A percentile compares a stretch with the other conserved stretches of the same genome.
These are phyloP conservation scores for Selenia dentaria DNA, from an alignment of 2,888 invertebrate species.

Conservation along the genomic window DNA sequence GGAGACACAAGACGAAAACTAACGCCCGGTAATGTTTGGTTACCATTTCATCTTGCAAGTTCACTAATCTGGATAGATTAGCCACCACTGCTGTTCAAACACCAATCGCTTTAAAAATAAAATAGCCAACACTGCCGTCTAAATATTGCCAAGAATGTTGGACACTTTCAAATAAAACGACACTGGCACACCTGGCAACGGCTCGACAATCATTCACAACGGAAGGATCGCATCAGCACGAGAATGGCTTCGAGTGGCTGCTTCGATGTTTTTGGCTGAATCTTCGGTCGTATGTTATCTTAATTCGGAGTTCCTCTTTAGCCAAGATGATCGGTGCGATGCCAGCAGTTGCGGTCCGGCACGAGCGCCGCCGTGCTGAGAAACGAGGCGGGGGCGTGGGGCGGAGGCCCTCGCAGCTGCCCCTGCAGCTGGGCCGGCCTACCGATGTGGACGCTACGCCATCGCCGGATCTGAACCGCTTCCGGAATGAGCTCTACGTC, in stretches of 20 bases:
- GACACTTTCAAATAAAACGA: too few species aligned
- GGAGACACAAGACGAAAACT: slow-evolving; percentile 1
- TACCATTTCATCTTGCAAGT: too few species aligned
- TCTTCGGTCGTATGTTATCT: slow-evolving; percentile 5
- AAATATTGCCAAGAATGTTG: too few species aligned
- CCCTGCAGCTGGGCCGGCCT: slow-evolving; percentile 86
- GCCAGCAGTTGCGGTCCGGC: slow-evolving; percentile 94
- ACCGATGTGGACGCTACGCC: slow-evolving; percentile 87
- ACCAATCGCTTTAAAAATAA: too few species aligned
- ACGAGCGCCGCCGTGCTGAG: slow-evolving; percentile 90
- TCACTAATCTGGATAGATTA: too few species aligned
- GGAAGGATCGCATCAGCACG: not conserved
- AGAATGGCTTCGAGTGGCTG: slow-evolving; percentile 15
- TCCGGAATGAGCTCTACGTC: slow-evolving; percentile 88
- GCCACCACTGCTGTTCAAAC: too few species aligned
- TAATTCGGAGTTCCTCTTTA: slow-evolving; percentile 41
- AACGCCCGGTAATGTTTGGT: not conserved
- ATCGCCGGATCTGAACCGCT: slow-evolving; percentile 84
- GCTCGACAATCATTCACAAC: not conserved
- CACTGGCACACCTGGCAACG: too few species aligned
- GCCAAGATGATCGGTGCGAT: slow-evolving; percentile 93
- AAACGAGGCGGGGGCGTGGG: slow-evolving; percentile 84
- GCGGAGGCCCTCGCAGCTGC: slow-evolving; percentile 87
- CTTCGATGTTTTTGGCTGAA: slow-evolving; percentile 20
- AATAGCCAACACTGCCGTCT: too few species aligned